Percentiles rank a stretch among this genome's conserved stretches.
Conservation (phyloP, 2,113 vertebrate species). For the Stegostoma tigrinum region DNA sequence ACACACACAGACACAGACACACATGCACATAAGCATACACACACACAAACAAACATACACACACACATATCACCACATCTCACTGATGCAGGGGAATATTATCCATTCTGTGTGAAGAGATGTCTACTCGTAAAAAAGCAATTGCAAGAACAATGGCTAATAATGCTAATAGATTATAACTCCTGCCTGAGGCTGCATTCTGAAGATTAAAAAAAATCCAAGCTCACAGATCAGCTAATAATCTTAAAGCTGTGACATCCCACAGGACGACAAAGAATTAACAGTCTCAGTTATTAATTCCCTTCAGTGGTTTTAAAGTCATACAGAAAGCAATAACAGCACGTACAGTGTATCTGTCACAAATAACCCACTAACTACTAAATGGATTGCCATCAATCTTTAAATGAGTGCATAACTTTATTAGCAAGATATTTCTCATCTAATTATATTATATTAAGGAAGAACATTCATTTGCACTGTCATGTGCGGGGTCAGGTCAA, state of each 20-base stretch:
- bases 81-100: not conserved
- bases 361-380: conserved; percentile 72
- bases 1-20: too few relatives aligned
- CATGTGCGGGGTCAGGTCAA: conserved; percentile 64
- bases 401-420: conserved; percentile 77
- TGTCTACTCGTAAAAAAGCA: not conserved
- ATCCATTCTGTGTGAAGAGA: not conserved
- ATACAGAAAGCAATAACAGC: conserved; percentile 50
- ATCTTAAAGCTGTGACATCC: conserved; percentile 32
- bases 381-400: conserved; percentile 77
- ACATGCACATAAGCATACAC: too few relatives aligned
- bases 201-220: conserved; percentile 16
- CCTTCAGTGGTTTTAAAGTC: conserved; percentile 59
- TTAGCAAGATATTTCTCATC: conserved; percentile 76
- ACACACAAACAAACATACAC: too few relatives aligned
- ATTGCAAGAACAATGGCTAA: conserved; percentile 20
- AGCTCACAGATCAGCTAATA: conserved; percentile 24
- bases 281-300: conserved; percentile 41
- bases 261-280: conserved; percentile 7
- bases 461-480: conserved; percentile 70
- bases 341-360: conserved; percentile 68
- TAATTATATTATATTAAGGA: conserved; percentile 74
- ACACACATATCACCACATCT: not conserved
- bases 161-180: conserved; percentile 29
- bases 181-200: not conserved